Conservation (phyloP, 2,113 vertebrate species). For the Myotis yumanensis region DNA sequence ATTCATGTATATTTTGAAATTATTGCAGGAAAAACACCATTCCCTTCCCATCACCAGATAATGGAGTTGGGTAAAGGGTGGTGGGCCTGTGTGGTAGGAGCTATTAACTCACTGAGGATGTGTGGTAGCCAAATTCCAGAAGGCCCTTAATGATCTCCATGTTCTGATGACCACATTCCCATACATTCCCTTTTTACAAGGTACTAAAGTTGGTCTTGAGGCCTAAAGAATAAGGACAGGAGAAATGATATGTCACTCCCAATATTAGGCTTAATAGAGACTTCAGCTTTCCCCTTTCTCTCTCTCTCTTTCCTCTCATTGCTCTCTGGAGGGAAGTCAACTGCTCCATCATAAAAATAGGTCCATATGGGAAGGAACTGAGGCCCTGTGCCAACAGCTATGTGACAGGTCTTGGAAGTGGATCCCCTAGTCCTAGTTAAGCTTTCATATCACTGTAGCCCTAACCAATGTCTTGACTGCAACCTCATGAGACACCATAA, state of each 20-base stretch:
- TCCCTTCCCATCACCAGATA: neutral
- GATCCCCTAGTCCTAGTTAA: neutral
- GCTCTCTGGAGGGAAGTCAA: neutral
- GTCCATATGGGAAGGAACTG: neutral
- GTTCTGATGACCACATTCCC: neutral
- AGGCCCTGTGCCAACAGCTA: neutral
- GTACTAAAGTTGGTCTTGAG: neutral
- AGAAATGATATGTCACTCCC: neutral
- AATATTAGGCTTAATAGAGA: neutral
- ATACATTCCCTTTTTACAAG: neutral
- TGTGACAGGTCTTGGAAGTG: neutral
- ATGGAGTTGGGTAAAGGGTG: neutral
- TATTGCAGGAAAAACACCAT: neutral
- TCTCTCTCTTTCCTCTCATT: neutral
- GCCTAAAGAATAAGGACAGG: neutral
- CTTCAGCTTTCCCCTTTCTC: fast-evolving
- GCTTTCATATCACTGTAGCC: neutral
- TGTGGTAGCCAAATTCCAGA: no score
- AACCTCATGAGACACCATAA: neutral
- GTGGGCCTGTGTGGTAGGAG: no score
- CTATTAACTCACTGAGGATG: neutral
- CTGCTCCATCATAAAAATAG: neutral
- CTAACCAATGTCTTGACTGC: neutral
- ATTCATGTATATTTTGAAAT: neutral
- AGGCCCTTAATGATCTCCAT: neutral